A percentile compares a stretch with the other conserved stretches of the same genome.
These are phyloP conservation scores for Scolanthus callimorphus DNA, from an alignment of 92 coral and sea anemone species.

Conservation along the genomic window DNA sequence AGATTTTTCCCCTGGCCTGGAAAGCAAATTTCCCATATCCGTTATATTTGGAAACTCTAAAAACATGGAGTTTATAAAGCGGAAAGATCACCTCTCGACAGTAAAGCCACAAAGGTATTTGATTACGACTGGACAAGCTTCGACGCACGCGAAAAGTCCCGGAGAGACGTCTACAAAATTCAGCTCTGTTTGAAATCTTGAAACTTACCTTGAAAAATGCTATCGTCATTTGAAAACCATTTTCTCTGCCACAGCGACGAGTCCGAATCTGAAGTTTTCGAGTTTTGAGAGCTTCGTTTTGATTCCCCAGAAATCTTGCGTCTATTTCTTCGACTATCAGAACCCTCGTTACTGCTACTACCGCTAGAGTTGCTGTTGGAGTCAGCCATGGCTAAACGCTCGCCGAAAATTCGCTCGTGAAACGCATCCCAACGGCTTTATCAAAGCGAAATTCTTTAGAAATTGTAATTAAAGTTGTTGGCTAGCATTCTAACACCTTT, in stretches of 20 bases:
- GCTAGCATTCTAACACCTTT: slow-evolving; percentile 7
- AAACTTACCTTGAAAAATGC: neutral
- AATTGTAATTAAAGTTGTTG: neutral
- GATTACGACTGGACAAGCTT: neutral
- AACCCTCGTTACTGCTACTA: slow-evolving; percentile 19
- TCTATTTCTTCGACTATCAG: slow-evolving; percentile 22
- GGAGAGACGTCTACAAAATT: too few species aligned
- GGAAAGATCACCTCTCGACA: slow-evolving; percentile 25
- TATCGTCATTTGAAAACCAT: neutral
- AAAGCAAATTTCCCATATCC: neutral
- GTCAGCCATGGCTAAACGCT: slow-evolving; percentile 12
- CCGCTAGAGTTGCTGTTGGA: slow-evolving; percentile 21
- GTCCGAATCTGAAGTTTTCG: neutral
- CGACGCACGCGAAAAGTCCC: neutral
- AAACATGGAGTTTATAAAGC: slow-evolving; percentile 1
- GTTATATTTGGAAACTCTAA: neutral
- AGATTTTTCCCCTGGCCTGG: slow-evolving; percentile 7
- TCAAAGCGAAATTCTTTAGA: slow-evolving; percentile 1
- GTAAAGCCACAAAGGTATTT: slow-evolving; percentile 17
- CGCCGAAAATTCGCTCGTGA: neutral
- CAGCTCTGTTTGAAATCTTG: too few species aligned
- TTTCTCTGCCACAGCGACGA: slow-evolving; percentile 6
- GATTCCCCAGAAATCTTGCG: slow-evolving; percentile 16
- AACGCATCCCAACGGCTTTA: neutral
- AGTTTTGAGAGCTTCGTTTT: slow-evolving; percentile 6